Conservation (phyloP, 2,888 invertebrate species). For the Leptinotarsa peninsularis region DNA sequence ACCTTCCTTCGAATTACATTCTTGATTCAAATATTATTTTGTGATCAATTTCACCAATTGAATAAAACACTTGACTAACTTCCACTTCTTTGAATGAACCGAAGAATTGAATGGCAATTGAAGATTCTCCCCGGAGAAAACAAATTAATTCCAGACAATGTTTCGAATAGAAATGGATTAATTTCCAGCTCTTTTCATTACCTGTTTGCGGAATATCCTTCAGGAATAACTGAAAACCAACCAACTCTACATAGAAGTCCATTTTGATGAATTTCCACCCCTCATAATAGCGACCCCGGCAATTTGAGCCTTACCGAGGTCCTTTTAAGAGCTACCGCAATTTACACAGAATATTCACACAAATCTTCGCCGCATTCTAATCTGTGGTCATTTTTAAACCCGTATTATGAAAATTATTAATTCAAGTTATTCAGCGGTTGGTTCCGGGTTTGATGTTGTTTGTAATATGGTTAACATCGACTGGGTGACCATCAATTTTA, state of each 20-base stretch:
- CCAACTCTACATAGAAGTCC: conserved; percentile 62
- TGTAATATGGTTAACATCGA: conserved; percentile 38
- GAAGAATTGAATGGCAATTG: conserved; percentile 19
- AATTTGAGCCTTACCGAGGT: conserved; percentile 47
- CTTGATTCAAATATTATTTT: conserved; percentile 42
- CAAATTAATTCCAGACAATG: conserved; percentile 48
- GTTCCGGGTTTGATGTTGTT: conserved; percentile 26
- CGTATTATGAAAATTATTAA: conserved; percentile 51
- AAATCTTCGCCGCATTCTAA: conserved; percentile 34
- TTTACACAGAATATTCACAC: conserved; percentile 44
- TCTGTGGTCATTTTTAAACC: conserved; percentile 52
- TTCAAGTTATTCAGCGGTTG: conserved; percentile 46
- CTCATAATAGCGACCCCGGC: conserved; percentile 61
- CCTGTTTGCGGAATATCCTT: conserved; percentile 53
- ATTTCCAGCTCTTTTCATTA: conserved; percentile 44
- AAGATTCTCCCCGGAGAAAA: conserved; percentile 32
- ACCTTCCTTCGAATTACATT: neutral
- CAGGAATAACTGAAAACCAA: conserved; percentile 32
- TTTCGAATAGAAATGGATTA: conserved; percentile 57
- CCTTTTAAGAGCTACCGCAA: conserved; percentile 45
- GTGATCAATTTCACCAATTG: conserved; percentile 28
- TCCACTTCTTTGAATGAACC: conserved; percentile 43
- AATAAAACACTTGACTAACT: conserved; percentile 34
- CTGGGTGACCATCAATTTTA: conserved; percentile 34
- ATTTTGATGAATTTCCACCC: conserved; percentile 65